These are phyloP conservation scores for Hippocampus kuda DNA, from an alignment of 2,797 vertebrate genomes.

Conservation along the genomic window DNA sequence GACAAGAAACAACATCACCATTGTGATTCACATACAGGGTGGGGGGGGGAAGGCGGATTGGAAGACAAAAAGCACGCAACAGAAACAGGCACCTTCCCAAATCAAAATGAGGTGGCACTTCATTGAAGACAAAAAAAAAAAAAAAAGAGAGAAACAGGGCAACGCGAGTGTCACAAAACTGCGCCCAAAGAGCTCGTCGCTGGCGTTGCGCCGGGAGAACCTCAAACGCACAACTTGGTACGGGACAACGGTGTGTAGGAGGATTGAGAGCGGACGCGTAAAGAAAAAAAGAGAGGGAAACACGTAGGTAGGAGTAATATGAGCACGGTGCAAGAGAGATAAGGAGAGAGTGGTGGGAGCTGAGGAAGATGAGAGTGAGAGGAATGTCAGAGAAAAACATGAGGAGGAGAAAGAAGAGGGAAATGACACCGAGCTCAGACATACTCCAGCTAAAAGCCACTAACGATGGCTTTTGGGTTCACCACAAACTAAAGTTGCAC, in stretches of 20 bases:
- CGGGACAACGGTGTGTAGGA: constrained; percentile 16
- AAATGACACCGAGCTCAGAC: constrained; percentile 15
- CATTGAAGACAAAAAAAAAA: not conserved
- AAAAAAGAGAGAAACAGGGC: constrained; percentile 1
- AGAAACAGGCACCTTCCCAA: constrained; percentile 9
- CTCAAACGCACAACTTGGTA: constrained; percentile 21
- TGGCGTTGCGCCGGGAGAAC: constrained; percentile 21
- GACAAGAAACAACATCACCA: constrained; percentile 36
- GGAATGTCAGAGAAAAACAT: constrained; percentile 52
- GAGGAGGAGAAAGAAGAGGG: constrained; percentile 21
- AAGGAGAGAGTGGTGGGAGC: constrained; percentile 47
- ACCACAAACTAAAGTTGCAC: constrained; percentile 1
- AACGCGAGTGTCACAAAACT: constrained; percentile 17
- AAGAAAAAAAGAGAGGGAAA: constrained; percentile 36
- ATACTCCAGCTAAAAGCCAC: not conserved
- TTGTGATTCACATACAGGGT: constrained; percentile 35
- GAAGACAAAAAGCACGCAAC: constrained; percentile 29
- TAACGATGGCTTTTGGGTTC: not conserved
- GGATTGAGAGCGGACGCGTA: constrained; percentile 36
- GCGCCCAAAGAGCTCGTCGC: constrained; percentile 35
- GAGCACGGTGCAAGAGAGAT: constrained; percentile 51
- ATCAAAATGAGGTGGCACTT: constrained; percentile 9
- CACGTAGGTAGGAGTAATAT: constrained; percentile 50
- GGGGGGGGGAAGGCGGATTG: constrained; percentile 14
- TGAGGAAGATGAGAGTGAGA: constrained; percentile 44